Evolutionary conservation across 2,888 invertebrate genomes (phyloP).

Genomic region (Watsonalla cultraria): DNA sequence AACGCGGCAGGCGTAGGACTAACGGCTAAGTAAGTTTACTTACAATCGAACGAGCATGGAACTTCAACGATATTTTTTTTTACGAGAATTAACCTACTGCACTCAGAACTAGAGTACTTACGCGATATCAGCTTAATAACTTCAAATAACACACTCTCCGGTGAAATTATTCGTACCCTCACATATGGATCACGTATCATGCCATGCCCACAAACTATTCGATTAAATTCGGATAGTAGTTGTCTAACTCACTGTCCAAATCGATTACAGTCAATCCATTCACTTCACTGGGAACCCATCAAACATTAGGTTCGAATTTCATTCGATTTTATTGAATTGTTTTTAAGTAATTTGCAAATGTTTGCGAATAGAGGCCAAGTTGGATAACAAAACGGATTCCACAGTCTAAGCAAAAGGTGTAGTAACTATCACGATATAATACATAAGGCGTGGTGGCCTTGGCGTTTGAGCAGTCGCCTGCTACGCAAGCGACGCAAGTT

Average conservation of each 20-base stretch:
- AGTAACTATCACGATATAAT: no score
- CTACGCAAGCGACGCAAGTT: no score
- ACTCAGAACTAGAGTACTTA: no score
- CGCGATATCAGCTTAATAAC: no score
- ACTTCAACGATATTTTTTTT: no score
- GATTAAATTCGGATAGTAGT: neutral
- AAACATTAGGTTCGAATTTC: neutral
- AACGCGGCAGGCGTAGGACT: no score
- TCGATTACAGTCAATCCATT: neutral
- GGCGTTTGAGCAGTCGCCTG: no score
- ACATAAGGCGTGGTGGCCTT: no score
- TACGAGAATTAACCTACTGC: no score
- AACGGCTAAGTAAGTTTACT: no score
- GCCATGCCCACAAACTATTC: neutral
- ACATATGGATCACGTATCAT: neutral
- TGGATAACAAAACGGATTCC: constrained; percentile 3
- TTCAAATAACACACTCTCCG: no score
- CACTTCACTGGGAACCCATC: neutral
- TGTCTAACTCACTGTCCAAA: neutral
- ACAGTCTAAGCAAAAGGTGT: neutral
- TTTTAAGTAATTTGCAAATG: constrained; percentile 22
- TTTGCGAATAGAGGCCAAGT: constrained; percentile 14
- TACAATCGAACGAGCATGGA: no score
- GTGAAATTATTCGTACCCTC: neutral
- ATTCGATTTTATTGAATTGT: constrained; percentile 14